Evolutionary conservation across 2,797 vertebrate genomes (phyloP), one percentile per base, ranked within the genome.

Genomic region (Hippocampus kuda): DNA sequence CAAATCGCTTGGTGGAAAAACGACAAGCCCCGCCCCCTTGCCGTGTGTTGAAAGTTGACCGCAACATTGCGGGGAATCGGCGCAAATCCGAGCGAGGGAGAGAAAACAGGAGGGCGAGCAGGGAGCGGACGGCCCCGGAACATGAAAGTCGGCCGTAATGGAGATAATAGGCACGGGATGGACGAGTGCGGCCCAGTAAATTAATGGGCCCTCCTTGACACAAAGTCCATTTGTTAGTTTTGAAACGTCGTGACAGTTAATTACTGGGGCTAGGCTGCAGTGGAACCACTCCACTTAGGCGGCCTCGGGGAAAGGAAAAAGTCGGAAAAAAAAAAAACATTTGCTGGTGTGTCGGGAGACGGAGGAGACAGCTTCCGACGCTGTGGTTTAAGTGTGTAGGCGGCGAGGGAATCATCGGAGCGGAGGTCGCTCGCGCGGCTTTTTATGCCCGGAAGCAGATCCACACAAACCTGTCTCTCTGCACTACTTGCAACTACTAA

Each of bases 171-270:
- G 79, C 79, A 81, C 60, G 66, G 81, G 76, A 86, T 86, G 69
- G 79, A 85, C 78, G 80, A 81, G 81, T 69, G 75, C 70, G 83
- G 84, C 80, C 82, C 77, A 84, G 81, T 83, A 84, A 89, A 89
- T 88, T 81, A 89, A 89, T 86, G 81, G 86, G 80, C 76, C 76
- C 84, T 87, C 79, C 83, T 87, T 86, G 88, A 87, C 88, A 86
- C 79, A 78, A 81, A 87, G 83, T 87, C 86, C 83, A 88, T 89
- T 89, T 88, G 88, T 88, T 91, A 75, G 83, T 89, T 89, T 89
- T 89, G 87, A 89, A 87, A 81, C 82, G 57, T 79, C 79, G 84
- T 89, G 88, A 90, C 87, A 87, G 88, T 87, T 89, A 86, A 90
- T 89, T 88, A 88, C 79, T 76, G 80, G 77, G 84, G 77, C 70